Percentiles rank a stretch among this genome's conserved stretches.
Conservation (phyloP, 2,113 vertebrate species). For the Oreotrochilus melanogaster region DNA sequence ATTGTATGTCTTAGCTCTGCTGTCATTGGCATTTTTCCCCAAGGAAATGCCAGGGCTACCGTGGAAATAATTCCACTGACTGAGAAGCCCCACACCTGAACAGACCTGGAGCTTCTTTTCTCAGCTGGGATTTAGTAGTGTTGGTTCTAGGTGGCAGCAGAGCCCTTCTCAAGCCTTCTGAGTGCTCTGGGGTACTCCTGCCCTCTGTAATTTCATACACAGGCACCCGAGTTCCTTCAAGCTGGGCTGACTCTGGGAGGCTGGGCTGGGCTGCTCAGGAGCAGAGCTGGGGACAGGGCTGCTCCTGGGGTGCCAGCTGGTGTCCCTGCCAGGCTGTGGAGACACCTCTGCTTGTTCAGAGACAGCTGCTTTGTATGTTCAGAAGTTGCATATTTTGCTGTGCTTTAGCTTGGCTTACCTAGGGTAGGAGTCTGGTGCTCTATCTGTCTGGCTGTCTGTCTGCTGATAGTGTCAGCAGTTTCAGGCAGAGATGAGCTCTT, state of each 20-base stretch:
- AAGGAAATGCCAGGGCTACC: not conserved
- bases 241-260: not conserved
- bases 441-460: not conserved
- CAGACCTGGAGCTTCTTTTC: not conserved
- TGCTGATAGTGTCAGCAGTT: not conserved
- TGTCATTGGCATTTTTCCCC: not conserved
- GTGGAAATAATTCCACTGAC: not conserved
- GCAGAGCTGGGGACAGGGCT: no score
- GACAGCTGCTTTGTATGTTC: not conserved
- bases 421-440: not conserved
- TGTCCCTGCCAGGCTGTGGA: not conserved
- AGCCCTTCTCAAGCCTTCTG: slow-evolving; percentile 20
- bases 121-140: slow-evolving; percentile 18
- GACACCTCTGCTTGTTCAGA: not conserved
- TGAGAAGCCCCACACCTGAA: not conserved
- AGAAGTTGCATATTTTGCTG: not conserved
- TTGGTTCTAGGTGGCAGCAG: slow-evolving; percentile 67
- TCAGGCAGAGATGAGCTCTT: not conserved
- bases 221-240: not conserved
- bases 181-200: not conserved
- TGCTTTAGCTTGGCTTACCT: not conserved
- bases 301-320: not conserved
- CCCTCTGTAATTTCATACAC: not conserved
- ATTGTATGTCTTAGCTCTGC: not conserved
- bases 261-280: no score